phyloP scores from a whole-genome alignment of 2,888 invertebrate species.

The Halocaridina rubra region DNA sequence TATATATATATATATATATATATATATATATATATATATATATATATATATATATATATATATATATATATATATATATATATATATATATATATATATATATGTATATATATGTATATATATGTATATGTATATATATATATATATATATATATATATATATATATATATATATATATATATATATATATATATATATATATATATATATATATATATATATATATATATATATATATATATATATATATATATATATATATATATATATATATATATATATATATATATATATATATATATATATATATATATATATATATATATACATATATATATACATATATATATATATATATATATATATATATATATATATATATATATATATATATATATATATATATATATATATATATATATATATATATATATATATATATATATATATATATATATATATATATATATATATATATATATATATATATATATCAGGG shows the following conservation, averaged over 20 bases:
- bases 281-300: no score
- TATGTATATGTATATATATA: slow-evolving; percentile 24
- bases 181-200: no score
- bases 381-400: background rate
- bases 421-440: background rate
- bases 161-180: no score
- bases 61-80: slow-evolving; percentile 28
- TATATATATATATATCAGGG: background rate
- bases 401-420: slow-evolving; percentile 1
- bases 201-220: background rate
- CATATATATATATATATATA: background rate
- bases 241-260: background rate
- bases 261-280: no score
- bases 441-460: slow-evolving; percentile 10
- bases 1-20: slow-evolving; percentile 18
- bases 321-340: background rate
- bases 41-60: slow-evolving; percentile 28
- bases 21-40: slow-evolving; percentile 22
- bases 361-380: background rate
- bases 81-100: slow-evolving; percentile 30
- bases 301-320: no score
- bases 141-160: background rate
- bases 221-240: background rate
- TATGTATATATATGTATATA: slow-evolving; percentile 26
- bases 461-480: background rate